Evolutionary conservation across 1,140 invertebrate species (phyloP), one percentile per base, ranked within the genome.

Genomic region (Drosophila azteca): DNA sequence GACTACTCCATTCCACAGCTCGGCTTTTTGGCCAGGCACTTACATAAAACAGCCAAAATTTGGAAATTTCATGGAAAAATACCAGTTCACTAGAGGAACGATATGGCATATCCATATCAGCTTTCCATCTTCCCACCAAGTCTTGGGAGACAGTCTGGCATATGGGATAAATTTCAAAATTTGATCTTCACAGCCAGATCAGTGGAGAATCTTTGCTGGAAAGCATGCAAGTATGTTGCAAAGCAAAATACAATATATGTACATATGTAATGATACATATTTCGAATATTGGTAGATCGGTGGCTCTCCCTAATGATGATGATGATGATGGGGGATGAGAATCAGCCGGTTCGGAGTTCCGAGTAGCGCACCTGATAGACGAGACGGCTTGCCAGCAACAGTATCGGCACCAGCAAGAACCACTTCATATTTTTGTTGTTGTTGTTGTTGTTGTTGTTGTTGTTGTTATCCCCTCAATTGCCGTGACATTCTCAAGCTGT

Each of bases 401-500:
- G 17, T 20, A 20, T 20, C 17, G 17, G 17, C 17, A 20, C 73
- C 62, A 63, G 54, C 54, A 45, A 54, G 59, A 57, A 78, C 29
- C 74, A 58, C 73, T 77, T 44, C 35, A 13, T 17, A 57, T 43
- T 20, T 20, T 20, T 20, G n/a, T n/a, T n/a, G n/a, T n/a, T n/a
- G n/a, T n/a, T n/a, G n/a, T n/a, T n/a, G n/a, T n/a, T n/a, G n/a
- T n/a, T n/a, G n/a, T n/a, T n/a, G n/a, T 20, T 20, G 17, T 20
- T 46, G 44, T n/a, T 51, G 22, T 29, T 51, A 6, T 15, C 39
- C 15, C 24, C 29, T 53, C 60, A 51, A 58, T 62, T 73, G 79
- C 58, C 73, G 65, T 62, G 66, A 82, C 66, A 74, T 76, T 75
- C 65, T 66, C 46, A 66, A 79, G 80, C n/a, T 17, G 70, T 79